Evolutionary conservation across 2,888 invertebrate genomes (phyloP).

Genomic region (Cheilosia vulpina): DNA sequence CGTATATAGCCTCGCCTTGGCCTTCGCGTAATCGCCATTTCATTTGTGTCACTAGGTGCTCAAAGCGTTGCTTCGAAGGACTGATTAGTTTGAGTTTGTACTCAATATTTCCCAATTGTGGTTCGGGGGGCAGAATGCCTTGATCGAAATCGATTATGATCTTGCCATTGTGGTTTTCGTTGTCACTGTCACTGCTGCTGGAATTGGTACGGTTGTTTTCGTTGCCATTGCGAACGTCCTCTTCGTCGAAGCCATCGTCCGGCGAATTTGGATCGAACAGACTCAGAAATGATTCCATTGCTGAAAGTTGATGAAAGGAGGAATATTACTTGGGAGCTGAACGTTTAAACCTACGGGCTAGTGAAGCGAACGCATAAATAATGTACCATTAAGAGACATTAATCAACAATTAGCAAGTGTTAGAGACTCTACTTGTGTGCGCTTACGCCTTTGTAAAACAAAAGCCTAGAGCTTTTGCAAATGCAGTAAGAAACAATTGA

Average conservation of each 20-base stretch:
- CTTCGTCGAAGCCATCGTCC: slow-evolving; percentile 81
- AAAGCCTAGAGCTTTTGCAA: too few relatives aligned
- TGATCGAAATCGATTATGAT: slow-evolving; percentile 85
- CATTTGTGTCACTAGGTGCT: slow-evolving; percentile 99
- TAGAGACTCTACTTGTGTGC: too few relatives aligned
- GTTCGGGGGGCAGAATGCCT: slow-evolving; percentile 94
- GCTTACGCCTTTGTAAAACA: too few relatives aligned
- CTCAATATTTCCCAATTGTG: slow-evolving; percentile 97
- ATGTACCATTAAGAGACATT: too few relatives aligned
- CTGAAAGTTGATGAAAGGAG: slow-evolving; percentile 22
- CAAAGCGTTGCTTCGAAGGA: slow-evolving; percentile 94
- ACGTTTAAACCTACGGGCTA: too few relatives aligned
- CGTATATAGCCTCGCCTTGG: slow-evolving; percentile 98
- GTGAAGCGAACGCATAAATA: too few relatives aligned
- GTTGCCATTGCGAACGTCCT: slow-evolving; percentile 66
- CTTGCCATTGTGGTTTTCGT: slow-evolving; percentile 78
- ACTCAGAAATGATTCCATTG: slow-evolving; percentile 93
- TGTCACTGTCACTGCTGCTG: slow-evolving; percentile 78
- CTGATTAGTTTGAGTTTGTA: slow-evolving; percentile 97
- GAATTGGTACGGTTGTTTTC: slow-evolving; percentile 74
- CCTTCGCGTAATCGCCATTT: slow-evolving; percentile 99
- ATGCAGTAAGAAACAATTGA: too few relatives aligned
- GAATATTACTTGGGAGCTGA: neutral
- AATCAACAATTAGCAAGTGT: too few relatives aligned
- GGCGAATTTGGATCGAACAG: slow-evolving; percentile 89